Percentiles rank a stretch among this genome's conserved stretches.
Evolutionary conservation across 1,140 invertebrate species (phyloP).

Genomic region (Euglossa dilemma): DNA sequence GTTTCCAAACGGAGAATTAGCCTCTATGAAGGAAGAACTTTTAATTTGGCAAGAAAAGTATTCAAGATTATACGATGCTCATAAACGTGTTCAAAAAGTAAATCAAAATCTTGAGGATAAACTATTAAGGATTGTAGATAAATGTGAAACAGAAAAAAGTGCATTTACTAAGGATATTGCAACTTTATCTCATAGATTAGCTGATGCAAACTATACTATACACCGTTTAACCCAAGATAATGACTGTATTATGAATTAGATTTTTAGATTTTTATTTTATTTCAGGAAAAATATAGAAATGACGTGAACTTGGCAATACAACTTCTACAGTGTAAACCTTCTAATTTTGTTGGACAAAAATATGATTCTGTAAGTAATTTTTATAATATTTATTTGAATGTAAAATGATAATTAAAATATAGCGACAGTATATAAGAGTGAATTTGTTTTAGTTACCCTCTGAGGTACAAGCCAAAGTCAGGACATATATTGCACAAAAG

Average conservation of each 20-base stretch:
- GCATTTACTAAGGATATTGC: constrained; percentile 93
- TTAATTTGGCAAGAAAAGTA: constrained; percentile 95
- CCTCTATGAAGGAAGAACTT: constrained; percentile 92
- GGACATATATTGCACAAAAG: constrained; percentile 88
- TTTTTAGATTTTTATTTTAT: constrained; percentile 59
- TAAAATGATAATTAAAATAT: background rate
- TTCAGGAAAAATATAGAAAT: constrained; percentile 95
- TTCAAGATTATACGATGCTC: constrained; percentile 93
- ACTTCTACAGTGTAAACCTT: constrained; percentile 96
- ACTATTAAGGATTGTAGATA: constrained; percentile 94
- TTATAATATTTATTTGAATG: constrained; percentile 17
- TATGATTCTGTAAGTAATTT: constrained; percentile 91
- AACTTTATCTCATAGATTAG: constrained; percentile 92
- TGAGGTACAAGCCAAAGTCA: constrained; percentile 95
- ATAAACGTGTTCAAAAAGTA: constrained; percentile 96
- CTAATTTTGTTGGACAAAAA: constrained; percentile 96
- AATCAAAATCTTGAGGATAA: constrained; percentile 98
- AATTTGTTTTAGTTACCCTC: constrained; percentile 88
- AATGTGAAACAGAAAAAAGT: constrained; percentile 95
- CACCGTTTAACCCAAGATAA: constrained; percentile 95
- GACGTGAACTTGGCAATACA: constrained; percentile 97
- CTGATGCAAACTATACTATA: constrained; percentile 93
- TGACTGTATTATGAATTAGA: constrained; percentile 85
- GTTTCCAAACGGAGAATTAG: constrained; percentile 87
- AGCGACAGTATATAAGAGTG: background rate